Evolutionary conservation across 2,113 vertebrate species (phyloP).

Genomic region (Accipiter virgatus): DNA sequence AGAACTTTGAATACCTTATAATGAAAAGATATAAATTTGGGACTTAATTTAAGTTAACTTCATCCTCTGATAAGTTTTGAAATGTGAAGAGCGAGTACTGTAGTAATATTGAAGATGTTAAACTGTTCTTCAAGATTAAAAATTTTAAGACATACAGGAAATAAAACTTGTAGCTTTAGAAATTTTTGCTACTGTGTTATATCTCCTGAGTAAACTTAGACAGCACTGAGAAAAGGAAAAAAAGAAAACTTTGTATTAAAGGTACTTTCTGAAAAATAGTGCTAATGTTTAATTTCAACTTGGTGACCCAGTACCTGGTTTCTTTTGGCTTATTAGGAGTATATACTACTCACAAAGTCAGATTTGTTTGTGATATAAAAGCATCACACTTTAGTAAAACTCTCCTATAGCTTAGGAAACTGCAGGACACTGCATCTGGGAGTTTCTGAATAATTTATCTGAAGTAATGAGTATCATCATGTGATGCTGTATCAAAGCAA

Average conservation of each 20-base stretch:
- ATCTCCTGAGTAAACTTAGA: not conserved
- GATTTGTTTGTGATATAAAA: not conserved
- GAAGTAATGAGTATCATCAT: conserved; percentile 53
- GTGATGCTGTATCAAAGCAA: conserved; percentile 57
- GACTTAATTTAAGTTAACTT: not conserved
- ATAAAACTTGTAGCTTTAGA: not conserved
- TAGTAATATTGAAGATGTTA: not conserved
- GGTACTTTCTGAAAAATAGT: not conserved
- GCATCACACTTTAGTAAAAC: not conserved
- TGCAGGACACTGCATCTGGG: conserved; percentile 47
- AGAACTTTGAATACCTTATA: not conserved
- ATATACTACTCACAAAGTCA: not conserved
- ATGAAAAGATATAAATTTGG: not conserved
- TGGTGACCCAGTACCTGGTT: not conserved
- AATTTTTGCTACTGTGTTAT: not conserved
- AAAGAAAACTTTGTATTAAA: not conserved
- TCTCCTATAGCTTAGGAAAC: not conserved
- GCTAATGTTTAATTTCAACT: not conserved
- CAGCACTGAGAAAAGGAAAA: not conserved
- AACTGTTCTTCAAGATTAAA: not conserved
- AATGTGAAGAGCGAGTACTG: not conserved
- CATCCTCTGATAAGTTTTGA: not conserved
- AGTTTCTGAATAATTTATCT: conserved; percentile 63
- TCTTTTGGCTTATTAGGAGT: not conserved
- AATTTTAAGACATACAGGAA: not conserved